A percentile compares a stretch with the other conserved stretches of the same genome.
Evolutionary conservation across 2,797 vertebrate species (phyloP).

Genomic region (Chaetophractus vellerosus): DNA sequence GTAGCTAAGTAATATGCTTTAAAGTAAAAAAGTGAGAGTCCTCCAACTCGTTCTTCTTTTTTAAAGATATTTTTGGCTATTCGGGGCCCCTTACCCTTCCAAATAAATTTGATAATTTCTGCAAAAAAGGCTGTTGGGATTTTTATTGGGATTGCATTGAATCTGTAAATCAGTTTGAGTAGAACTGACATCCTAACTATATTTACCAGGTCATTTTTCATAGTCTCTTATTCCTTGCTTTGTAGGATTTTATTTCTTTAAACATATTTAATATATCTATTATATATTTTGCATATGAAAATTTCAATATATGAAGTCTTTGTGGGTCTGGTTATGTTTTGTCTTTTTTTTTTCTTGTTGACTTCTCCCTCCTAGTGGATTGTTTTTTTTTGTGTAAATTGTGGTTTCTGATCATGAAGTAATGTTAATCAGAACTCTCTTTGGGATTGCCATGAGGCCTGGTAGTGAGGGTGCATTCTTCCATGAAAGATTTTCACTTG

Average conservation of each 20-base stretch:
- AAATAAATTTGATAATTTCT: no score
- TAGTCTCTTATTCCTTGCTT: constrained; percentile 15
- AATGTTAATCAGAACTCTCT: background rate
- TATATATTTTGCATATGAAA: constrained; percentile 34
- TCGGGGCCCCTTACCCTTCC: no score
- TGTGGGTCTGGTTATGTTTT: background rate
- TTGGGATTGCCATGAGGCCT: constrained; percentile 18
- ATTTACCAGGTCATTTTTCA: background rate
- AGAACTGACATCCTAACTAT: no score
- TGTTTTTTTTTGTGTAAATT: constrained; percentile 24
- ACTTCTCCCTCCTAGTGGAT: background rate
- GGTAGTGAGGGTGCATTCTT: background rate
- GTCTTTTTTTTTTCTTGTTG: background rate
- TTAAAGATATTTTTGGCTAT: no score
- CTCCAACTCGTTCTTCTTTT: no score
- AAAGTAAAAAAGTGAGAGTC: no score
- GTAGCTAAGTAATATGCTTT: no score
- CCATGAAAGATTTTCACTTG: constrained; percentile 22
- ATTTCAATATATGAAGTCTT: background rate
- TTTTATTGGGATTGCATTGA: no score
- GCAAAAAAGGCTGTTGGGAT: no score
- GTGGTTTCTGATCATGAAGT: constrained; percentile 35
- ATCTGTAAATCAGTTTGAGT: no score
- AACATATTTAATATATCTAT: constrained; percentile 29
- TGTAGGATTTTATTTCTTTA: constrained; percentile 45